phyloP scores from a whole-genome alignment of 2,797 vertebrate genomes.

The Lycodopsis pacificus region DNA sequence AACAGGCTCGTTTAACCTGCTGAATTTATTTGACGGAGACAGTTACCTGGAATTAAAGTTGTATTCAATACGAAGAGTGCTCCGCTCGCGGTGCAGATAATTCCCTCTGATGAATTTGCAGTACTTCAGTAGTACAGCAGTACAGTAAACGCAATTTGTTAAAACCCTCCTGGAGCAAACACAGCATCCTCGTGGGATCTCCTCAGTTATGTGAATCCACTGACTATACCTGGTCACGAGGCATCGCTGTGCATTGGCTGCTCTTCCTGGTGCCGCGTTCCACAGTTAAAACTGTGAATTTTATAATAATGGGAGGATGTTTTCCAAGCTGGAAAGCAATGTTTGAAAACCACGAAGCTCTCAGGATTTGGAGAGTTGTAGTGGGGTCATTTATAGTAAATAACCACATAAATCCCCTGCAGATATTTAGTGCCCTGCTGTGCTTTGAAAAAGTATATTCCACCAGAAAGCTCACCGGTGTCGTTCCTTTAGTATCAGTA shows the following conservation, averaged over 20 bases:
- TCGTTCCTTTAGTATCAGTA: conserved; percentile 14
- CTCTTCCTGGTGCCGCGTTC: not conserved
- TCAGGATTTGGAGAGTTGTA: conserved; percentile 4
- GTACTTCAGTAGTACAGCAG: no score
- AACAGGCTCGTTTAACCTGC: conserved; percentile 34
- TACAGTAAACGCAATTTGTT: not conserved
- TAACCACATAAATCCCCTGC: conserved; percentile 6
- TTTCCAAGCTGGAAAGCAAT: not conserved
- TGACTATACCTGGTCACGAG: conserved; percentile 10
- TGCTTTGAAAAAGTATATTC: conserved; percentile 15
- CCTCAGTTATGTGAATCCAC: conserved; percentile 12
- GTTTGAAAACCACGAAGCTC: not conserved
- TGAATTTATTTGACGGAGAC: conserved; percentile 25
- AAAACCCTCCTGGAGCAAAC: not conserved
- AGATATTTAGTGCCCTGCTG: not conserved
- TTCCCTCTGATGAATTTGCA: conserved; percentile 16
- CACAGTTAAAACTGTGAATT: conserved; percentile 11
- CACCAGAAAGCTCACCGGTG: not conserved
- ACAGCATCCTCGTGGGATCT: not conserved
- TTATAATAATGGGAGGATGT: not conserved
- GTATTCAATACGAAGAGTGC: conserved; percentile 17
- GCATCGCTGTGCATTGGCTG: not conserved
- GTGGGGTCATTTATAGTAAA: conserved; percentile 7
- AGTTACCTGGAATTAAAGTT: conserved; percentile 3
- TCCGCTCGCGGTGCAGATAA: not conserved